These are phyloP conservation scores for Phallusia fumigata DNA, from an alignment of 23 tunicate species.

Conservation along the genomic window DNA sequence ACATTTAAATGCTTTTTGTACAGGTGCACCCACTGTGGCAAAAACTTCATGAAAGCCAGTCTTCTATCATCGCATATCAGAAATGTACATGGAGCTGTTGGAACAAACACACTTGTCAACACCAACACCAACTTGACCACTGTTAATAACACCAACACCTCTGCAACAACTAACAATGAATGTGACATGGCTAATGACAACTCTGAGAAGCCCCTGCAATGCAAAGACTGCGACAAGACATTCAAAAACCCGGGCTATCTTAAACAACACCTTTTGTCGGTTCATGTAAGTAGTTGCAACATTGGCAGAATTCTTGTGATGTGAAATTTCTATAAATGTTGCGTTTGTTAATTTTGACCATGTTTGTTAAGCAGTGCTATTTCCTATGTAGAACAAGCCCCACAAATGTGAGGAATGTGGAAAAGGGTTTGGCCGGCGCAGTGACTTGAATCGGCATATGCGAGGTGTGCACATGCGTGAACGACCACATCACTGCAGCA, in stretches of 20 bases:
- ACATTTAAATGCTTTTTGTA: not conserved
- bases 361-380: too few relatives aligned
- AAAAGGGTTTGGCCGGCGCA: constrained; percentile 81
- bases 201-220: constrained; percentile 11
- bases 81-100: constrained; percentile 55
- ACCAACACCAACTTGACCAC: not conserved
- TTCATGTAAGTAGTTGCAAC: constrained; percentile 56
- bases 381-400: constrained; percentile 61
- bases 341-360: too few relatives aligned
- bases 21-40: constrained; percentile 75
- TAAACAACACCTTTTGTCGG: constrained; percentile 69
- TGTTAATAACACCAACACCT: not conserved
- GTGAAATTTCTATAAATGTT: too few relatives aligned
- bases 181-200: not conserved
- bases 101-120: not conserved
- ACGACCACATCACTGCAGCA: constrained; percentile 72
- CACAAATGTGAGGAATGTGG: constrained; percentile 84
- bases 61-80: constrained; percentile 56
- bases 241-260: constrained; percentile 53
- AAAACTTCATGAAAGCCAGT: constrained; percentile 66
- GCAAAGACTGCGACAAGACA: constrained; percentile 61
- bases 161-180: not conserved
- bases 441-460: constrained; percentile 82
- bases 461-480: constrained; percentile 93
- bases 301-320: too few relatives aligned